Percentiles rank a stretch among this genome's conserved stretches.
Conservation (phyloP, 2,888 invertebrate species). For the Pammene aurita region DNA sequence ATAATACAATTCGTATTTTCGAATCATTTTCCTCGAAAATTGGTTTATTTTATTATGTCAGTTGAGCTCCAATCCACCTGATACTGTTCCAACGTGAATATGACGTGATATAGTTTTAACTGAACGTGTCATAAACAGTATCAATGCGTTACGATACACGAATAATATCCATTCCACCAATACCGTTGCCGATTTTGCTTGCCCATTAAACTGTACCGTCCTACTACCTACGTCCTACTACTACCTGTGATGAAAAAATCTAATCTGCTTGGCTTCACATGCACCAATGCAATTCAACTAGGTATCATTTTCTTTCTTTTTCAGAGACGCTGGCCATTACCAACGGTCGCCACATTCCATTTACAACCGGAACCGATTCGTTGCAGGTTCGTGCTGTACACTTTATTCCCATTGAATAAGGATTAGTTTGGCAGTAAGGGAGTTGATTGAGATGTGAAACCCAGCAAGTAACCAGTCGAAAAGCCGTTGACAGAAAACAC, state of each 20-base stretch:
- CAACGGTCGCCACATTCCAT: slow-evolving; percentile 65
- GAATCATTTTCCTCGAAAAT: neutral
- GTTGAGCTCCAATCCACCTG: neutral
- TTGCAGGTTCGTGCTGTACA: neutral
- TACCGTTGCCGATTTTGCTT: slow-evolving; percentile 11
- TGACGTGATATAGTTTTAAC: neutral
- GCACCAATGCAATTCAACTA: slow-evolving; percentile 27
- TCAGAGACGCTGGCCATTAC: slow-evolving; percentile 55
- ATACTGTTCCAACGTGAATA: neutral
- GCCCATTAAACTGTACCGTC: slow-evolving; percentile 29
- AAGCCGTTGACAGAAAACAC: slow-evolving; percentile 74
- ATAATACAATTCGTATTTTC: neutral
- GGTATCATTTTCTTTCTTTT: slow-evolving; percentile 56
- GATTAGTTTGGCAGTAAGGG: slow-evolving; percentile 1
- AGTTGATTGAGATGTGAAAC: slow-evolving; percentile 21
- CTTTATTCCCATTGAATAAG: slow-evolving; percentile 8
- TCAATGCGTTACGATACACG: neutral
- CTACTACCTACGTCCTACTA: too few species aligned
- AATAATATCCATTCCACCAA: neutral
- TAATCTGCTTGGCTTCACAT: slow-evolving; percentile 32
- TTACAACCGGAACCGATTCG: slow-evolving; percentile 61
- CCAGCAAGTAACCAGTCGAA: slow-evolving; percentile 41
- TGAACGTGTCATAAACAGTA: neutral
- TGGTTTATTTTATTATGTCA: neutral
- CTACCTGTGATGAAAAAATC: slow-evolving; percentile 36